A percentile compares a stretch with the other conserved stretches of the same genome.
Conservation (phyloP, 2,113 vertebrate genomes). For the Todiramphus chloris region DNA sequence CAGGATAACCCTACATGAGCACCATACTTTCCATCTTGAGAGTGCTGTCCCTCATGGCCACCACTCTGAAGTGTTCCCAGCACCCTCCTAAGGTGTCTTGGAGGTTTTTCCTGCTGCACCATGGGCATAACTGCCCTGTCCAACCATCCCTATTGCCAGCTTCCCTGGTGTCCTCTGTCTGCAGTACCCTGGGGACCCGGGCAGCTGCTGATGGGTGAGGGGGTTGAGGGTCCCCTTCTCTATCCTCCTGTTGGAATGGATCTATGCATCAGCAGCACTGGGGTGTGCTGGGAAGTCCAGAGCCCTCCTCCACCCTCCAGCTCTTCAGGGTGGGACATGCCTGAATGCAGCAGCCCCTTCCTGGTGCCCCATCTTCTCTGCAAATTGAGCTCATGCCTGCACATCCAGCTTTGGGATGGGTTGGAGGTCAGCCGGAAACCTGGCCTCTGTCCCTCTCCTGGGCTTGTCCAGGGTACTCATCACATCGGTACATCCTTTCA, state of each 20-base stretch:
- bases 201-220: background rate
- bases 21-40: rapidly evolving
- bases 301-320: background rate
- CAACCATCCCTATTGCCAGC: background rate
- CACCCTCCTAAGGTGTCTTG: rapidly evolving
- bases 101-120: background rate
- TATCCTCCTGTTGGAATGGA: background rate
- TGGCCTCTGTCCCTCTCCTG: rapidly evolving
- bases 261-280: background rate
- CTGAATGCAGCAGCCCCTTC: background rate
- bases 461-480: background rate
- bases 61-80: background rate
- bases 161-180: background rate
- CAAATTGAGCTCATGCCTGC: rapidly evolving
- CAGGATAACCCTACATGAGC: rapidly evolving
- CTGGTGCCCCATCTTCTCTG: background rate
- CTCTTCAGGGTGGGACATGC: rapidly evolving
- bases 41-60: background rate
- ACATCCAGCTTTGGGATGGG: background rate
- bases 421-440: background rate
- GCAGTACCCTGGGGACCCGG: background rate
- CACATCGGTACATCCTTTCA: rapidly evolving
- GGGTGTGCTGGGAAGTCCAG: background rate
- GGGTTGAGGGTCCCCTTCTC: background rate
- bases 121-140: background rate